Percentiles rank a stretch among this genome's conserved stretches.
Conservation (phyloP, 1,140 invertebrate species). For the Trichonephila clavata region DNA sequence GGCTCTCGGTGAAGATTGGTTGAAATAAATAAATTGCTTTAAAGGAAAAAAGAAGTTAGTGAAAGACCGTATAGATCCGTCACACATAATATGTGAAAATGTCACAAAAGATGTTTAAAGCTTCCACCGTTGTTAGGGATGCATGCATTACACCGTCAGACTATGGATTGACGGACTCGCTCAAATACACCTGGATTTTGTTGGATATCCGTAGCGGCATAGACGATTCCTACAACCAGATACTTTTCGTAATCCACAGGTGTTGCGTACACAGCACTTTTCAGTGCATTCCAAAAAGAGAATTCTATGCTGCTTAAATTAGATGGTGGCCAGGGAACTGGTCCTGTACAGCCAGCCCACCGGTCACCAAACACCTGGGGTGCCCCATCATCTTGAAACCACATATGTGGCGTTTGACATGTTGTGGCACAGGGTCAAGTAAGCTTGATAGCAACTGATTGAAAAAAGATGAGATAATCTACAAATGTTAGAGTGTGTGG, state of each 20-base stretch:
- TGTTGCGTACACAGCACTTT: neutral
- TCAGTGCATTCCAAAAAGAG: conserved; percentile 81
- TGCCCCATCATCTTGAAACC: neutral
- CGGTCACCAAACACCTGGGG: neutral
- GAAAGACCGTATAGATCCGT: too few species aligned
- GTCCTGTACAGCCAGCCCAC: conserved; percentile 80
- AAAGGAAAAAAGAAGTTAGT: too few species aligned
- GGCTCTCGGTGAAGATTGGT: too few species aligned
- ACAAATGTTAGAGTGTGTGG: neutral
- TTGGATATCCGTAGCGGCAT: too few species aligned
- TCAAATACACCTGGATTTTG: too few species aligned
- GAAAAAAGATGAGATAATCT: conserved; percentile 31
- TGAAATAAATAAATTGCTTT: too few species aligned
- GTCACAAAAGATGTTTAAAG: too few species aligned
- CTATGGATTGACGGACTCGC: too few species aligned
- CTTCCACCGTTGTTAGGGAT: too few species aligned
- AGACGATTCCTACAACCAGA: neutral
- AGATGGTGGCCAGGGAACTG: conserved; percentile 80
- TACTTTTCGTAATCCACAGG: neutral
- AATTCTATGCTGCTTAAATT: conserved; percentile 81
- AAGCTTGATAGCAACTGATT: conserved; percentile 1
- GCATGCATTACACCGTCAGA: too few species aligned
- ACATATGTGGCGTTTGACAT: neutral
- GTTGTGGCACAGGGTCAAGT: neutral
- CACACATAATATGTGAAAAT: too few species aligned